Base-by-base conservation (phyloP, 2,113 vertebrate species). In the Callipepla squamata region DNA sequence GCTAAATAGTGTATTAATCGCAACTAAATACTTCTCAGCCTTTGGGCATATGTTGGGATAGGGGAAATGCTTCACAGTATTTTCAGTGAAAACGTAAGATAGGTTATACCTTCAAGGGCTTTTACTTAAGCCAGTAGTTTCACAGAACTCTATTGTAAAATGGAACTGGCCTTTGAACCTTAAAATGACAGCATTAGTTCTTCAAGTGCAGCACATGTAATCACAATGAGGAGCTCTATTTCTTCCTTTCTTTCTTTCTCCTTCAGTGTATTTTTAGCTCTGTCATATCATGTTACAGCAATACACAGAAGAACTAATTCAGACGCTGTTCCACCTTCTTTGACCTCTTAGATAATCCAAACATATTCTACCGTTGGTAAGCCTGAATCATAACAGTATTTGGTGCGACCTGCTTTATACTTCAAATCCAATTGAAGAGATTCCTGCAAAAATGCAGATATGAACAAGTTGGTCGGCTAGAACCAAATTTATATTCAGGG, bases 381-480 rank as follows among this genome's bases (percentile, higher is more conserved):
- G 58, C 58, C 45, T 55, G 79, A 96, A 38, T 78, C 83, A 59
- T 67, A 85, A 79, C 94, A 85, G 68, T 95, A 92, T 93, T 96
- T 38, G 38, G 28, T 88, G 77, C 74, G 40, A 75, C 50, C 76
- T 88, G 59, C 42, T 96, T 97, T 84, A 76, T 30, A 87, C 42
- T 93, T 80, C 61, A 94, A 80, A 85, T 94, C 80, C 61, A 86
- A 57, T 88, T 94, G 61, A 90, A 36, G 38, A 81, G 85, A 90
- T 32, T 67, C 85, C 21, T 34, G n/a, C 36, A 93, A 68, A 79
- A 96, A 95, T 90, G 86, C 80, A 70, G 85, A 55, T 82, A 89
- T 48, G 72, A 51, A 87, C 89, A 36, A 21, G 51, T 13, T 11
- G 5, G 4, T 7, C 18, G 2, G 45, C 53, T 80, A 89, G 55